Evolutionary conservation across 2,113 vertebrate genomes (phyloP).

Genomic region (Lasiurus borealis): DNA sequence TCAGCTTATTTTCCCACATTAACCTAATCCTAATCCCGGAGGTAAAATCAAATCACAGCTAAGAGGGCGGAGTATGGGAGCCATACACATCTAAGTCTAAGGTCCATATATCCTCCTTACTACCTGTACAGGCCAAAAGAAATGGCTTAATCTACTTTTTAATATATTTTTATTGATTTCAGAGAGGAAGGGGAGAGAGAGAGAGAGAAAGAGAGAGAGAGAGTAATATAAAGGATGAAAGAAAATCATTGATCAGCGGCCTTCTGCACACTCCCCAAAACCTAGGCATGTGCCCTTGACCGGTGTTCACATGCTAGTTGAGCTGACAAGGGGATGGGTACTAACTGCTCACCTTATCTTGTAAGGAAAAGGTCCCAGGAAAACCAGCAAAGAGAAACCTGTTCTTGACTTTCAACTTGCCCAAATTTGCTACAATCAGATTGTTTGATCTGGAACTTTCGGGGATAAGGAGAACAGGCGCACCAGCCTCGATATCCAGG

Average conservation of each 20-base stretch:
- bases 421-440: conserved; percentile 96
- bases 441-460: conserved; percentile 95
- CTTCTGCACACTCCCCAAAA: no score
- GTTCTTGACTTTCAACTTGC: conserved; percentile 96
- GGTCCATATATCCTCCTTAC: background rate
- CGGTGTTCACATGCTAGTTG: background rate
- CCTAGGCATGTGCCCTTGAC: no score
- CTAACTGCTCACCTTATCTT: conserved; percentile 94
- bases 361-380: conserved; percentile 93
- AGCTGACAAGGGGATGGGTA: conserved; percentile 83
- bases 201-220: no score
- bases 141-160: background rate
- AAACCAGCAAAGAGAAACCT: conserved; percentile 92
- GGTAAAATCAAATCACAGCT: background rate
- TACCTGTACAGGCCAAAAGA: background rate
- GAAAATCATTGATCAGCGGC: no score
- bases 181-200: no score
- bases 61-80: background rate
- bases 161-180: no score
- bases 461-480: conserved; percentile 96
- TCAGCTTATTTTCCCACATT: background rate
- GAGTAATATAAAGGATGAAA: no score
- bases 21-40: background rate
- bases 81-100: background rate
- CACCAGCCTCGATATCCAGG: conserved; percentile 96